Evolutionary conservation across 2,113 vertebrate species (phyloP).

Genomic region (Phylloscopus whistleri): DNA sequence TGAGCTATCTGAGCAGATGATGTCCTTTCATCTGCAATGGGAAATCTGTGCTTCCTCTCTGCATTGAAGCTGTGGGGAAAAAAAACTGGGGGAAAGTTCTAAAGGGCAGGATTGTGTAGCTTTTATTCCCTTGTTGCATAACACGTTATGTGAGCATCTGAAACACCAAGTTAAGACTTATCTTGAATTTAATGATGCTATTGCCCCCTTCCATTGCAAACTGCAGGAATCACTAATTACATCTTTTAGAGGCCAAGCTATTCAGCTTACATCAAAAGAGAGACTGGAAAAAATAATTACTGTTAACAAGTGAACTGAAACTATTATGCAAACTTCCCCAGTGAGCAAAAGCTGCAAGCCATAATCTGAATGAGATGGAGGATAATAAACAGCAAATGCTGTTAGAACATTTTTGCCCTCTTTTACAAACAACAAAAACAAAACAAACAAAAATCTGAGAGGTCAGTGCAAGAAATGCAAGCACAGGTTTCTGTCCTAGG

Average conservation of each 20-base stretch:
- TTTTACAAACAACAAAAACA: background rate
- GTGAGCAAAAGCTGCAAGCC: background rate
- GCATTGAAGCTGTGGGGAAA: background rate
- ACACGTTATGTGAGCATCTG: background rate
- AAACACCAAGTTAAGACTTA: background rate
- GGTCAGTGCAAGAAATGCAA: background rate
- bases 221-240: slow-evolving; percentile 45
- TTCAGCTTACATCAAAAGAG: slow-evolving; percentile 27
- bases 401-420: background rate
- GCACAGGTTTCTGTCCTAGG: background rate
- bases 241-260: slow-evolving; percentile 27
- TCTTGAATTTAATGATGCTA: slow-evolving; percentile 14
- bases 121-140: background rate
- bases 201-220: background rate
- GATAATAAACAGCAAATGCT: background rate
- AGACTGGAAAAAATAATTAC: slow-evolving; percentile 48
- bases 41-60: background rate
- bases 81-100: slow-evolving; percentile 5
- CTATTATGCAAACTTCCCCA: slow-evolving; percentile 37
- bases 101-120: background rate
- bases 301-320: slow-evolving; percentile 56
- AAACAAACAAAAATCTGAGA: background rate
- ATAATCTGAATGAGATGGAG: background rate
- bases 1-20: background rate
- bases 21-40: background rate